Evolutionary conservation across 2,888 invertebrate species (phyloP).

Genomic region (Trichogramma evanescens): DNA sequence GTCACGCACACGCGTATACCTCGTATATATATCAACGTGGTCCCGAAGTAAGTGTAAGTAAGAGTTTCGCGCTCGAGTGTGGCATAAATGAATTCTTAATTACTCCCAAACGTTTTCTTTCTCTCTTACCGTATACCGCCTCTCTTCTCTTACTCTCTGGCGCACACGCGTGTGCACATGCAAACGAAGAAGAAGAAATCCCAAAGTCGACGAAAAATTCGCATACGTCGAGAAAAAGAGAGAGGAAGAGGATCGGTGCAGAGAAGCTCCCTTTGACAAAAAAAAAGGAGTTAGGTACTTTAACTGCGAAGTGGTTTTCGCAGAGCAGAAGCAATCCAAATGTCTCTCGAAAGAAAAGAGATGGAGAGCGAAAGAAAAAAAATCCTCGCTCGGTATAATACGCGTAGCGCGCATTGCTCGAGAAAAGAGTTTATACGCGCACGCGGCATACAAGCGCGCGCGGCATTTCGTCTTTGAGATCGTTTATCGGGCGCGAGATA

Average conservation of each 20-base stretch:
- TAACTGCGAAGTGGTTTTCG: no score
- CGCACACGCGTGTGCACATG: not conserved
- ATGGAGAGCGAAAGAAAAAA: not conserved
- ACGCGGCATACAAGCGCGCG: no score
- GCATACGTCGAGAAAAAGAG: constrained; percentile 4
- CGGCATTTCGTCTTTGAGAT: not conserved
- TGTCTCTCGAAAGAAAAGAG: constrained; percentile 2
- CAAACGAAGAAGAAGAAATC: constrained; percentile 2
- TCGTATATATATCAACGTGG: no score
- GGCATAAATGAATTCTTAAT: constrained; percentile 10
- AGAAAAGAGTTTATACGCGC: no score
- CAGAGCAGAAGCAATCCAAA: not conserved
- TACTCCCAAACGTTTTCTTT: not conserved
- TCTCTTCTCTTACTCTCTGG: not conserved
- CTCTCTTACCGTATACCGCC: not conserved
- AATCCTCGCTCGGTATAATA: no score
- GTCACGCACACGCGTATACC: no score
- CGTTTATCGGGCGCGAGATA: no score
- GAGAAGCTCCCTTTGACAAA: not conserved
- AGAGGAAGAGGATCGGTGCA: not conserved
- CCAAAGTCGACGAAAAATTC: not conserved
- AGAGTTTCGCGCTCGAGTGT: no score
- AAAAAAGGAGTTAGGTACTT: constrained; percentile 10
- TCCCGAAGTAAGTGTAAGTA: no score
- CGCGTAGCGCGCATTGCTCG: no score